phyloP scores from a whole-genome alignment of 2,888 invertebrate species.

The Mesochorus sp. region DNA sequence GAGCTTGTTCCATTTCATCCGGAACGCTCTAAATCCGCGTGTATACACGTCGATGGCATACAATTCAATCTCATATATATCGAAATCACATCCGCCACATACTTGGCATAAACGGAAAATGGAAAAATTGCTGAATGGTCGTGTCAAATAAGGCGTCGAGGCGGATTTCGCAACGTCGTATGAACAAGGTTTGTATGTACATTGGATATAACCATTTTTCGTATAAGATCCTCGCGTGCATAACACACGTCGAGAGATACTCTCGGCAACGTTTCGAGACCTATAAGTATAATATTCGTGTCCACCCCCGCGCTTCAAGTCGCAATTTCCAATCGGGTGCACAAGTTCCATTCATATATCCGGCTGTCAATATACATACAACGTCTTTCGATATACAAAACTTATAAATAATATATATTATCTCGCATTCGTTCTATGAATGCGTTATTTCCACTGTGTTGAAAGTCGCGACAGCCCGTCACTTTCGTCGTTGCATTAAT shows the following conservation, averaged over 20 bases:
- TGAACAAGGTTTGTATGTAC: neutral
- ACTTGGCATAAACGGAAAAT: conserved; percentile 1
- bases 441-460: too few species aligned
- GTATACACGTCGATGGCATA: conserved; percentile 14
- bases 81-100: conserved; percentile 4
- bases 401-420: conserved; percentile 20
- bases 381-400: conserved; percentile 5
- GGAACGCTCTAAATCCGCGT: neutral
- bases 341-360: conserved; percentile 26
- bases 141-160: conserved; percentile 63
- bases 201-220: neutral
- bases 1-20: neutral
- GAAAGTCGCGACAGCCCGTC: conserved; percentile 44
- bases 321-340: conserved; percentile 12
- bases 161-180: neutral
- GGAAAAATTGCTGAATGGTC: conserved; percentile 59
- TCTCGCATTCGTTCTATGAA: too few species aligned
- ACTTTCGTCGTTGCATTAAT: neutral
- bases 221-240: neutral
- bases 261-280: neutral
- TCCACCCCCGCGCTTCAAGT: neutral
- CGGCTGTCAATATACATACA: conserved; percentile 46
- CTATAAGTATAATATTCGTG: neutral
- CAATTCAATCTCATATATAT: conserved; percentile 1
- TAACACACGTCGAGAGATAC: neutral